Evolutionary conservation across 2,797 vertebrate species (phyloP).

Genomic region (Schizopygopsis malacanthus): DNA sequence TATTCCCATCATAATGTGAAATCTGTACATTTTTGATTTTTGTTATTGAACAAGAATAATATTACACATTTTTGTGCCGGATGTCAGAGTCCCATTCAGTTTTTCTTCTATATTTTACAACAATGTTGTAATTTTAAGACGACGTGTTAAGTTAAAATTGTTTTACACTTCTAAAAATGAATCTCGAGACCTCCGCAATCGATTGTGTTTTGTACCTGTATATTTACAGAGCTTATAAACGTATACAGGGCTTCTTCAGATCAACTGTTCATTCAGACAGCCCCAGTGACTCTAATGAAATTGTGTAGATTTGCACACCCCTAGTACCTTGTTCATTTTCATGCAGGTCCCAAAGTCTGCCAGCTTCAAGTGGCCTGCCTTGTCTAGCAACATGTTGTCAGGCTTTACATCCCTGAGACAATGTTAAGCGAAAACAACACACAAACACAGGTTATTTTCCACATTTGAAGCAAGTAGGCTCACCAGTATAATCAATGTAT

Average conservation of each 20-base stretch:
- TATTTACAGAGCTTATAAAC: no score
- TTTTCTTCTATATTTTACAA: background rate
- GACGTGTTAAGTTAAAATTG: background rate
- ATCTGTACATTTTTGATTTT: no score
- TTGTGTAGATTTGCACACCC: background rate
- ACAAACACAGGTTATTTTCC: background rate
- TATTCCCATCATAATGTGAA: no score
- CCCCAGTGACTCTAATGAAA: background rate
- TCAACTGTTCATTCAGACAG: background rate
- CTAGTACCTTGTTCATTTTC: slow-evolving; percentile 97
- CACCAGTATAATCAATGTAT: background rate
- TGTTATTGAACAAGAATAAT: no score
- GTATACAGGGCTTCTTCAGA: background rate
- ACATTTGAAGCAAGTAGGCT: background rate
- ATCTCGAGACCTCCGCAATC: background rate
- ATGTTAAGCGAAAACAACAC: slow-evolving; percentile 17
- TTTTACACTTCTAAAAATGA: background rate
- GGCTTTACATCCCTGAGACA: slow-evolving; percentile 93
- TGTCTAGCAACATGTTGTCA: slow-evolving; percentile 99
- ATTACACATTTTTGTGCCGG: no score
- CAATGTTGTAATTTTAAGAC: no score
- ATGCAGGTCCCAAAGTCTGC: slow-evolving; percentile 99
- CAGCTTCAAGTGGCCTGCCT: slow-evolving; percentile 96
- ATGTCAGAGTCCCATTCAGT: no score
- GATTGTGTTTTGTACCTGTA: background rate